Evolutionary conservation across 2,888 invertebrate species (phyloP), one percentile per base, ranked within the genome.

Genomic region (Drosophila neotestacea): DNA sequence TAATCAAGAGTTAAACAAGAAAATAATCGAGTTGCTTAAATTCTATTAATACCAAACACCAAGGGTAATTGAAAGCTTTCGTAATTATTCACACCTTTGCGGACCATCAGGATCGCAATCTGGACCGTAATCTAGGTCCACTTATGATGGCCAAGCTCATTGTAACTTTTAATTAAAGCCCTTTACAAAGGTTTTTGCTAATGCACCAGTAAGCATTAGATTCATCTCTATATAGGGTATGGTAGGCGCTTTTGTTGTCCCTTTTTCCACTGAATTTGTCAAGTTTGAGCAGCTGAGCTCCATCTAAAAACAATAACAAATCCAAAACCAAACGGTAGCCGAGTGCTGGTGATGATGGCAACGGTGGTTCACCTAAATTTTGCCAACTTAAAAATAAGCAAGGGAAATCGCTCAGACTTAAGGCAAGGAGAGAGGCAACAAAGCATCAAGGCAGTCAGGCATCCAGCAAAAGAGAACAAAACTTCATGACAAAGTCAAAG

Each of bases 401-500:
- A 58, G 64, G 70, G 55, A 77, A 80, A 70, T 80, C 68, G 64
- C 70, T 64, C n/a, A 51, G 51, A 73, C 70, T 74, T 66, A 46
- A 66, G 65, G 28, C 46, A 70, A 38, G 48, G 10, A 6, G 30
- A n/a, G 11, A 58, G 28, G 39, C 64, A 28, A 44, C 47, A 36
- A 58, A 22, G 39, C 64, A 28, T 39, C 47, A 36, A 69, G 50
- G 16, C 34, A 58, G 42, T 27, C 50, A 67, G 61, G 50, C 47
- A 75, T 54, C 13, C 13, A 51, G 38, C 36, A 6, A 59, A 42
- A 64, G 59, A 51, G 55, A 68, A 56, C 39, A 58, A 68, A 81
- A 81, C 63, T 81, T 67, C 55, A 62, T 34, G 64, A 69, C 65
- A 79, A 81, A 81, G 75, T 81, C 81, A 74, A 77, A 77, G 77